Evolutionary conservation across 2,113 vertebrate species (phyloP).

Genomic region (Paramisgurnus dabryanus): DNA sequence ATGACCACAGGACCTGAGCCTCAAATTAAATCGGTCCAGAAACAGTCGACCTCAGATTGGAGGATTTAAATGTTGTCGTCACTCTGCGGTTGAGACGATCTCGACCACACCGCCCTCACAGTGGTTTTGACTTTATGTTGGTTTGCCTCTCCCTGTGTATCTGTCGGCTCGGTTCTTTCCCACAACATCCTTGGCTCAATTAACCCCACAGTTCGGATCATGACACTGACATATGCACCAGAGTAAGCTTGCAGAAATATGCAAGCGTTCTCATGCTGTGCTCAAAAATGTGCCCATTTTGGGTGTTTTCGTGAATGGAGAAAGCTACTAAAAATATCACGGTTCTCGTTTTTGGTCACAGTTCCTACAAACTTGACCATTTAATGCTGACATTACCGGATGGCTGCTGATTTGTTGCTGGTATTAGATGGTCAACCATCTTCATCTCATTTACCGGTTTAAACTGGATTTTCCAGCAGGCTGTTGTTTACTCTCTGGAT

Average conservation of each 20-base stretch:
- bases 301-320: background rate
- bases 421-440: too few relatives aligned
- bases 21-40: conserved; percentile 7
- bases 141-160: conserved; percentile 20
- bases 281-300: background rate
- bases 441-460: too few relatives aligned
- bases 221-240: conserved; percentile 1
- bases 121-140: conserved; percentile 16
- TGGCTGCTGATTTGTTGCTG: too few relatives aligned
- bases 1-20: conserved; percentile 11
- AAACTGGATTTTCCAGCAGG: too few relatives aligned
- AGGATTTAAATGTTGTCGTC: conserved; percentile 30
- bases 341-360: too few relatives aligned
- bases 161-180: conserved; percentile 37
- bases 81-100: conserved; percentile 31
- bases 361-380: too few relatives aligned
- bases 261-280: conserved; percentile 4
- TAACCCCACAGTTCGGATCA: background rate
- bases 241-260: conserved; percentile 8
- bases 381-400: too few relatives aligned
- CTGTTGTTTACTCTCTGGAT: too few relatives aligned
- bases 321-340: too few relatives aligned
- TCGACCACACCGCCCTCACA: background rate
- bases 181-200: conserved; percentile 34
- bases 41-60: background rate